Base-by-base conservation (phyloP, 1,140 invertebrate species). In the Pantala flavescens region DNA sequence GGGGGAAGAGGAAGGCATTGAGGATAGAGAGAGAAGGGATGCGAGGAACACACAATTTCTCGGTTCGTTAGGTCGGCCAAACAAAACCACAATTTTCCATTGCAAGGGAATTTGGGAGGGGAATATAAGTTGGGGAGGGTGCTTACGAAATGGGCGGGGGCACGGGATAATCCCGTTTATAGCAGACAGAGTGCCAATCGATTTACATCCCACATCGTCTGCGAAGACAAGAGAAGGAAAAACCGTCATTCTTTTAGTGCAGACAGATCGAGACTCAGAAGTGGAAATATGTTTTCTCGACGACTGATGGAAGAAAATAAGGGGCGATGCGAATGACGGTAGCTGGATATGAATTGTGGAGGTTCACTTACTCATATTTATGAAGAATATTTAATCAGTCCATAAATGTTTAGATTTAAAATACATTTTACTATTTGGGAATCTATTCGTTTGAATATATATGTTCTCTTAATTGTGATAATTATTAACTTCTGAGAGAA, bases 41-140 rank as follows among this genome's bases (percentile, higher is more conserved):
- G 49, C 49, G 49, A 63, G 49, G 49, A 63, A 63, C 49, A 63
- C 49, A 63, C 49, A 63, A 63, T 63, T 63, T 63, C 49, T 63
- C 49, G 49, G 49, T 63, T 63, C 49, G 49, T 63, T 63, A 63
- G 49, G 49, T 63, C 49, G 49, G 49, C 49, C 49, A 63, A 63
- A 63, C 49, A 63, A 63, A 63, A 63, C 49, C 49, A 63, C 49
- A 63, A 63, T 63, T 63, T 63, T 63, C 49, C 49, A 63, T 63
- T 63, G 49, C 49, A 63, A 21, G 49, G 49, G 49, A 63, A 63
- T 63, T 63, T 63, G 3, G 49, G 49, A 63, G 49, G 49, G 12
- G 49, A 63, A 12, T 16, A 14, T 16, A 7, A 12, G 49, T 7
- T 63, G 49, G 49, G 49, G 49, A 63, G 5, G 49, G 16, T 16